Percentiles rank a stretch among this genome's conserved stretches.
phyloP scores from a whole-genome alignment of 2,888 invertebrate species.

The Drosophila koepferae region DNA sequence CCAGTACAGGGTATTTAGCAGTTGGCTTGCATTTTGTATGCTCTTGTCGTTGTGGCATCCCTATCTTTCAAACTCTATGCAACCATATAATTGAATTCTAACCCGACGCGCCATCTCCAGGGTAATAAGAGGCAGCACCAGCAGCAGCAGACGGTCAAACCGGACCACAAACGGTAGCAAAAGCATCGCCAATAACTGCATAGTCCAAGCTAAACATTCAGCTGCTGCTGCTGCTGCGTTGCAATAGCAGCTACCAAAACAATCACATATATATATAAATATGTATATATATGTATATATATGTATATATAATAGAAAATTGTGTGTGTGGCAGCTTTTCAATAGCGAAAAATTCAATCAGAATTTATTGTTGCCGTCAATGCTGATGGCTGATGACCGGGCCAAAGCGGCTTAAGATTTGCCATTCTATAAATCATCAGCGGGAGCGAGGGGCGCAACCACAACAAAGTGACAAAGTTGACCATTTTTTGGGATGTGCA shows the following conservation, averaged over 20 bases:
- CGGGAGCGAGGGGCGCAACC: not conserved
- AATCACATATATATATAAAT: not conserved
- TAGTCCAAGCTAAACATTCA: not conserved
- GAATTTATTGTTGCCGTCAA: conserved; percentile 55
- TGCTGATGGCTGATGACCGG: conserved; percentile 36
- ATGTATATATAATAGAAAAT: conserved; percentile 60
- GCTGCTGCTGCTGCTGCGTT: conserved; percentile 9
- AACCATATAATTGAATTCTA: conserved; percentile 78
- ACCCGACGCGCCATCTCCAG: conserved; percentile 72
- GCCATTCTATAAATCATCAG: conserved; percentile 45
- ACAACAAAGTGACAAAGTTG: conserved; percentile 26
- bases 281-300: conserved; percentile 10
- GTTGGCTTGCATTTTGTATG: conserved; percentile 45
- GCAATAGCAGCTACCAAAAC: conserved; percentile 31
- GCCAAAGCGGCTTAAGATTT: conserved; percentile 70
- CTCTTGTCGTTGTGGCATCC: conserved; percentile 42
- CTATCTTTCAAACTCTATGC: conserved; percentile 62
- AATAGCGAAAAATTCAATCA: conserved; percentile 70
- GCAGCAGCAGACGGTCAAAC: conserved; percentile 34
- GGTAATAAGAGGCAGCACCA: conserved; percentile 60
- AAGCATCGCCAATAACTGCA: conserved; percentile 16
- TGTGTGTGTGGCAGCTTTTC: conserved; percentile 46
- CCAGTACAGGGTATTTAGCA: conserved; percentile 36
- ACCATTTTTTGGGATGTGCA: conserved; percentile 31
- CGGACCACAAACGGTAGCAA: conserved; percentile 41